A percentile compares a stretch with the other conserved stretches of the same genome.
Conservation (phyloP, 2,888 invertebrate species). For the Trimorus sp. region DNA sequence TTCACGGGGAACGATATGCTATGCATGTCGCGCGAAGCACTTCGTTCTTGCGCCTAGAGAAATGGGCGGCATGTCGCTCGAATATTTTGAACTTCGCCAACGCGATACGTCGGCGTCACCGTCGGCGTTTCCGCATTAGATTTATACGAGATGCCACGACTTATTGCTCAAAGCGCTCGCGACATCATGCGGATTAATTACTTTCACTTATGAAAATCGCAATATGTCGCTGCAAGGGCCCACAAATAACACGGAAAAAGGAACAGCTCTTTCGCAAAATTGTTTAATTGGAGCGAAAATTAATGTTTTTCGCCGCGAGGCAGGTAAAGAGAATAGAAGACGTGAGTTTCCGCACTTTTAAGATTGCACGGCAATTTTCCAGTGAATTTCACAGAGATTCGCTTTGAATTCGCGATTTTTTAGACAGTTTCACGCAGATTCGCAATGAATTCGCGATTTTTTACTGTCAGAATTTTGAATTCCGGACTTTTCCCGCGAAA, state of each 20-base stretch:
- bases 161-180: slow-evolving; percentile 56
- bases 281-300: too few relatives aligned
- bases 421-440: too few relatives aligned
- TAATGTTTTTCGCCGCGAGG: not conserved
- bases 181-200: slow-evolving; percentile 45
- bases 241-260: too few relatives aligned
- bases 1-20: slow-evolving; percentile 55
- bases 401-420: too few relatives aligned
- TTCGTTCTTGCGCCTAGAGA: slow-evolving; percentile 60
- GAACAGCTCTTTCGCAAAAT: too few relatives aligned
- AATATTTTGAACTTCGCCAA: slow-evolving; percentile 61
- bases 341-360: too few relatives aligned
- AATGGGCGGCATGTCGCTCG: slow-evolving; percentile 62
- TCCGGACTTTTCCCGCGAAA: too few relatives aligned
- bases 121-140: slow-evolving; percentile 40
- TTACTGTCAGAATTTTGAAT: too few relatives aligned
- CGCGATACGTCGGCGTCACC: slow-evolving; percentile 54
- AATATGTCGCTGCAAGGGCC: not conserved
- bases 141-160: slow-evolving; percentile 60
- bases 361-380: too few relatives aligned
- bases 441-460: too few relatives aligned
- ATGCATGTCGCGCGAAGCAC: slow-evolving; percentile 52
- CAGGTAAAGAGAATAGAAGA: too few relatives aligned
- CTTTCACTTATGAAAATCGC: slow-evolving; percentile 37
- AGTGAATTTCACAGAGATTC: too few relatives aligned